These are phyloP conservation scores for Latrodectus geometricus DNA, from an alignment of 1,140 invertebrate species.

Conservation along the genomic window DNA sequence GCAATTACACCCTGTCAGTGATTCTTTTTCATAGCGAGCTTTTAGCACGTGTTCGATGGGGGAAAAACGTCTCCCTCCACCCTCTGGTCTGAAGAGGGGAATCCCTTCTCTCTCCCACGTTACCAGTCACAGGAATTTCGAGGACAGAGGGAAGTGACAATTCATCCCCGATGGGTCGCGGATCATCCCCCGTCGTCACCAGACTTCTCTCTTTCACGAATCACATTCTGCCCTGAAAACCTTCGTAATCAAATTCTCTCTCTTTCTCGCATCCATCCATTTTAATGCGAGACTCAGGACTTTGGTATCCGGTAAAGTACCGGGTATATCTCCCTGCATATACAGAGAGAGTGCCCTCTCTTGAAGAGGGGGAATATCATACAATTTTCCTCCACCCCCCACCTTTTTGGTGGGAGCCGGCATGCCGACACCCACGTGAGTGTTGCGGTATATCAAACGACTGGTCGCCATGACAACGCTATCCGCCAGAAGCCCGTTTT, in stretches of 20 bases:
- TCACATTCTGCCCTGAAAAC: background rate
- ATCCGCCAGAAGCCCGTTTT: background rate
- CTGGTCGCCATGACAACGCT: constrained; percentile 24
- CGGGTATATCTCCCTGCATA: background rate
- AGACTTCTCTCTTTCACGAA: background rate
- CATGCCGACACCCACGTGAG: constrained; percentile 38
- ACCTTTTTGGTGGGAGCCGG: background rate
- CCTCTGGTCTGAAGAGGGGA: no score
- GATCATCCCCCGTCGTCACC: background rate
- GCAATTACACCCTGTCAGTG: no score
- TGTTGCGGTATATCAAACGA: constrained; percentile 56
- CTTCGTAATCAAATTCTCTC: background rate
- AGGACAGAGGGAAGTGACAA: no score
- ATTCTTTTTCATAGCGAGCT: no score
- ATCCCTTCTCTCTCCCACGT: no score
- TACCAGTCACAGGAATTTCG: no score
- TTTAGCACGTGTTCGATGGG: no score
- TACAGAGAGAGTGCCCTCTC: background rate
- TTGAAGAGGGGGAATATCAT: constrained; percentile 16
- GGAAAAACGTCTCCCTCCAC: no score
- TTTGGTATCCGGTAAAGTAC: constrained; percentile 15
- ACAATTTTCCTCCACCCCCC: background rate
- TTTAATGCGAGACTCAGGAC: constrained; percentile 41
- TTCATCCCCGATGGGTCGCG: no score
- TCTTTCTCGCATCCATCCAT: constrained; percentile 35